Base-by-base conservation (phyloP, 2,888 invertebrate genomes). In the Xestia c-nigrum region DNA sequence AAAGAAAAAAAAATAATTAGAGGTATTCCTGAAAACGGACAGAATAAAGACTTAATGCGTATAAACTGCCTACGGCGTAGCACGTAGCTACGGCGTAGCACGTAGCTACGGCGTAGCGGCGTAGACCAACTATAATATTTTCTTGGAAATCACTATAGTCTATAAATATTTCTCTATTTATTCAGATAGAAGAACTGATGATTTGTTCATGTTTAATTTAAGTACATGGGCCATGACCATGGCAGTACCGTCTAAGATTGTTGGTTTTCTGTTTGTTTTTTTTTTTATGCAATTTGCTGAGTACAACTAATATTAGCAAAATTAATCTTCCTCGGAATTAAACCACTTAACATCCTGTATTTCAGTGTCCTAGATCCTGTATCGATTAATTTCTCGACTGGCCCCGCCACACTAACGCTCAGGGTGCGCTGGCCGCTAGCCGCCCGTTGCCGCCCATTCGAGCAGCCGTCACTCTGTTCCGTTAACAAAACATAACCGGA, bases 401-500 rank as follows among this genome's bases (percentile, higher is more conserved):
- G 88, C 84, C 89, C 71, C 81, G 88, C 92, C 79, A 81, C 65
- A 72, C 31, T 72, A 77, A 89, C 91, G 92, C 90, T 87, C 92
- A 89, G 94, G 92, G 95, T 93, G 93, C 95, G 95, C 92, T 94
- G 95, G 90, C 94, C 95, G 93, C 89, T 90, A 79, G 89, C 91
- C 92, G 88, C 88, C 87, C 89, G 90, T 88, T 88, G 90, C 92
- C 93, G 89, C 88, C 92, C 92, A 92, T 92, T 92, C 91, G 91
- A 89, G 91, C 90, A 89, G 90, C 91, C 93, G 92, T 95, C 96
- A 96, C 96, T 96, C 93, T 91, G 93, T 95, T 94, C 93, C 95
- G 92, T 90, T 94, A 95, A 93, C 94, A 96, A 96, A 96, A 96
- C 96, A 95, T 93, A 95, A 95, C 94, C 96, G 97, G 96, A 97